A percentile compares a stretch with the other conserved stretches of the same genome.
Conservation (phyloP, 2,113 vertebrate species). For the Typhlomys cinereus region DNA sequence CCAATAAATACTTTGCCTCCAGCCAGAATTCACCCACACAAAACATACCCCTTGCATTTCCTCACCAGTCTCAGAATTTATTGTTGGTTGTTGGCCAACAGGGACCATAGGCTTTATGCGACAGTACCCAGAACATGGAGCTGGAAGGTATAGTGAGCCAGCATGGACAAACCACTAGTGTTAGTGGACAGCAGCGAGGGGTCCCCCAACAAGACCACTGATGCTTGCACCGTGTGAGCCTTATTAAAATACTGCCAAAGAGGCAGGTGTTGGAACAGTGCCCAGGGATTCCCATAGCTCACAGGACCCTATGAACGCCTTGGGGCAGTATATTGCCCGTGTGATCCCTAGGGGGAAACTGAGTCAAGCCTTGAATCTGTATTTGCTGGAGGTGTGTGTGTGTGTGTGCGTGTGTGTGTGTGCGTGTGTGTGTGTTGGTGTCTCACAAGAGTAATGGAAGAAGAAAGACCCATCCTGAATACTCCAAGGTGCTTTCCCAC, state of each 20-base stretch:
- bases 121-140: background rate
- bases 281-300: background rate
- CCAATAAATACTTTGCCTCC: constrained; percentile 17
- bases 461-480: background rate
- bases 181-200: background rate
- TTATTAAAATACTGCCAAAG: background rate
- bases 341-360: background rate
- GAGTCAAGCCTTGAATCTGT: background rate
- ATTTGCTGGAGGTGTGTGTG: background rate
- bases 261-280: background rate
- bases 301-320: background rate
- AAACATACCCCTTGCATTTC: constrained; percentile 3
- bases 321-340: too few relatives aligned
- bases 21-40: background rate
- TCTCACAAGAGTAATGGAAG: background rate
- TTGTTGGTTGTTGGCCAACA: background rate
- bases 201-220: background rate
- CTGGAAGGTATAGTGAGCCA: background rate
- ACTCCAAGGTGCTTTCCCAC: background rate
- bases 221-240: background rate
- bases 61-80: background rate
- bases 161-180: background rate
- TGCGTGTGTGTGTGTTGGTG: too few relatives aligned
- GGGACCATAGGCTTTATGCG: background rate
- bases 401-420: too few relatives aligned